Conservation (phyloP, 53 echinoderm and acorn worm genomes). For the Paracentrotus lividus region DNA sequence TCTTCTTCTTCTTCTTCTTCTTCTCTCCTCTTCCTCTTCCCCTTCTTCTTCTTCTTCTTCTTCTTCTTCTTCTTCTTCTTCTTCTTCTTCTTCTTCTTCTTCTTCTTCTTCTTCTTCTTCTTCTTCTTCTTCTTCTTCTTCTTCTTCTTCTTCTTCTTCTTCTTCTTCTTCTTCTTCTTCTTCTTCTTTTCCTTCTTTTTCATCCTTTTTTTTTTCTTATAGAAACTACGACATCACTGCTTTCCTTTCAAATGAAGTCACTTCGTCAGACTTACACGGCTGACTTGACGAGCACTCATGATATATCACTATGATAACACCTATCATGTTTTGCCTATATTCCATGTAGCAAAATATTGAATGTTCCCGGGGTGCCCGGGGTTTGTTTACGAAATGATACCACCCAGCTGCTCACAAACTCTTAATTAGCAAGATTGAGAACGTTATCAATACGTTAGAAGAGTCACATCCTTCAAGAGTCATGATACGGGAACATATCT, state of each 20-base stretch:
- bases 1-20: no score
- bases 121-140: constrained; percentile 61
- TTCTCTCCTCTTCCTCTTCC: no score
- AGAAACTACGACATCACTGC: neutral
- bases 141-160: constrained; percentile 64
- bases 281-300: neutral
- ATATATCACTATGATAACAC: neutral
- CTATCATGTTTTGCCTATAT: constrained; percentile 31
- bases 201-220: no score
- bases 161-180: constrained; percentile 64
- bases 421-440: constrained; percentile 56
- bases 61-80: constrained; percentile 62
- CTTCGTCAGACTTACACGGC: neutral
- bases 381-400: constrained; percentile 43
- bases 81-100: constrained; percentile 64
- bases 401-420: constrained; percentile 8
- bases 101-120: constrained; percentile 64
- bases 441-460: constrained; percentile 22
- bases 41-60: constrained; percentile 64
- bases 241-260: neutral
- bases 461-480: neutral
- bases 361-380: neutral
- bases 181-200: constrained; percentile 58
- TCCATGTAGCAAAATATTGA: constrained; percentile 35
- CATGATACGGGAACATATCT: constrained; percentile 8